phyloP scores from a whole-genome alignment of 2,113 vertebrate genomes.

The Callionymus lyra region DNA sequence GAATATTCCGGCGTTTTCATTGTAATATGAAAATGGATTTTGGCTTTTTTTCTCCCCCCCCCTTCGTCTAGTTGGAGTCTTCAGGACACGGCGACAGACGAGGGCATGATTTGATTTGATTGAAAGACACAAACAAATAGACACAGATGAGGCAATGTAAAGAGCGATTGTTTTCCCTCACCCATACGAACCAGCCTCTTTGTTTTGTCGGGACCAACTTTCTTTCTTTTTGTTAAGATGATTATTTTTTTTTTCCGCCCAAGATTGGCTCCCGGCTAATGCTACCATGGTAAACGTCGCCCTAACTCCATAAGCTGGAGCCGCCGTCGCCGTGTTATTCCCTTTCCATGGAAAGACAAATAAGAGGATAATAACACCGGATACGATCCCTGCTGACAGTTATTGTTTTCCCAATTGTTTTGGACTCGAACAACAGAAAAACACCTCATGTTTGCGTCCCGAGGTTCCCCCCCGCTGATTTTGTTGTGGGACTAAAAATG shows the following conservation, averaged over 20 bases:
- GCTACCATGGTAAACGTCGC: slow-evolving; percentile 37
- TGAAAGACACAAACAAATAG: slow-evolving; percentile 13
- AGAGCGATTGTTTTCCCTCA: neutral
- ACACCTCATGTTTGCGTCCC: slow-evolving; percentile 50
- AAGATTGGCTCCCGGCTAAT: slow-evolving; percentile 22
- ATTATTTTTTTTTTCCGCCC: no score
- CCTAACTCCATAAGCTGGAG: slow-evolving; percentile 48
- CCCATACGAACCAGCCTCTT: no score
- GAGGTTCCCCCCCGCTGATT: slow-evolving; percentile 16
- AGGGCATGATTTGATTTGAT: slow-evolving; percentile 27
- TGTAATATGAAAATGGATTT: slow-evolving; percentile 67
- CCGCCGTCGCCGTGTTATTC: slow-evolving; percentile 52
- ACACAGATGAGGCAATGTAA: neutral
- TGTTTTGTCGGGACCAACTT: no score
- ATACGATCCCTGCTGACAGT: slow-evolving; percentile 36
- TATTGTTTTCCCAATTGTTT: slow-evolving; percentile 54
- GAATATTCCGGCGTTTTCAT: slow-evolving; percentile 59
- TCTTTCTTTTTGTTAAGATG: no score
- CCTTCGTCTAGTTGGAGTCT: slow-evolving; percentile 32
- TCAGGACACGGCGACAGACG: slow-evolving; percentile 25
- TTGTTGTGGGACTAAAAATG: slow-evolving; percentile 40
- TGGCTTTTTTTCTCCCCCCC: slow-evolving; percentile 20
- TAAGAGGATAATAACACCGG: slow-evolving; percentile 57
- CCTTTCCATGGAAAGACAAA: slow-evolving; percentile 33
- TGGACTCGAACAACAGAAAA: slow-evolving; percentile 46